Conservation (phyloP, 1,140 invertebrate genomes). For the Akabosia matsudoensis region DNA sequence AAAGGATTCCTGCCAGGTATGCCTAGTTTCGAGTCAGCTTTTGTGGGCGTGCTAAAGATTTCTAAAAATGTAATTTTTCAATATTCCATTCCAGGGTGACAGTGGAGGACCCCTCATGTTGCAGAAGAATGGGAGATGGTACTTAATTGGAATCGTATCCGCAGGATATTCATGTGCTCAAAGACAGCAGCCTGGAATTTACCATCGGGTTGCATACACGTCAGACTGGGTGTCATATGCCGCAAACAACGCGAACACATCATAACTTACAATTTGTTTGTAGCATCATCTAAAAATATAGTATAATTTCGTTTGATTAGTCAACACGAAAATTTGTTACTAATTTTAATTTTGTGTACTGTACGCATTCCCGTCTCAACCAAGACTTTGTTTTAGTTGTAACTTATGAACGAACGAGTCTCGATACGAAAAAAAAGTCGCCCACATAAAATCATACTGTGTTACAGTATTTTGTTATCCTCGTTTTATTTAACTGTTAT, state of each 20-base stretch:
- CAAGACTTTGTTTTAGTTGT: too few relatives aligned
- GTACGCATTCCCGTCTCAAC: too few relatives aligned
- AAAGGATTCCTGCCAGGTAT: slow-evolving; percentile 74
- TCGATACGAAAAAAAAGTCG: too few relatives aligned
- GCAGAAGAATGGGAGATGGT: slow-evolving; percentile 79
- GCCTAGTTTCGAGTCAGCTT: slow-evolving; percentile 2
- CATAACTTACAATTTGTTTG: not conserved
- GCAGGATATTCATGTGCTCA: slow-evolving; percentile 91
- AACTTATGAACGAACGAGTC: too few relatives aligned
- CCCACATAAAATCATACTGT: too few relatives aligned
- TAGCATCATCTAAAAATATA: not conserved
- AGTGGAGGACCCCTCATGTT: slow-evolving; percentile 86
- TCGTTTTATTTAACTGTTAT: too few relatives aligned
- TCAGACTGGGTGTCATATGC: slow-evolving; percentile 79
- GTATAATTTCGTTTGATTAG: too few relatives aligned
- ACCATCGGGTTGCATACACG: slow-evolving; percentile 87
- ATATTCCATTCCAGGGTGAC: slow-evolving; percentile 63
- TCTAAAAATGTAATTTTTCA: not conserved
- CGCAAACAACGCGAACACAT: slow-evolving; percentile 25
- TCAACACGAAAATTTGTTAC: too few relatives aligned
- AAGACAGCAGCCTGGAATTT: slow-evolving; percentile 86
- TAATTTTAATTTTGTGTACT: too few relatives aligned
- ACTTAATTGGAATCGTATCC: slow-evolving; percentile 83
- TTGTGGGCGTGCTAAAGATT: not conserved
- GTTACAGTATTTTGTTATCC: too few relatives aligned